A percentile compares a stretch with the other conserved stretches of the same genome.
phyloP scores from a whole-genome alignment of 2,113 vertebrate species.

The Pholis gunnellus region DNA sequence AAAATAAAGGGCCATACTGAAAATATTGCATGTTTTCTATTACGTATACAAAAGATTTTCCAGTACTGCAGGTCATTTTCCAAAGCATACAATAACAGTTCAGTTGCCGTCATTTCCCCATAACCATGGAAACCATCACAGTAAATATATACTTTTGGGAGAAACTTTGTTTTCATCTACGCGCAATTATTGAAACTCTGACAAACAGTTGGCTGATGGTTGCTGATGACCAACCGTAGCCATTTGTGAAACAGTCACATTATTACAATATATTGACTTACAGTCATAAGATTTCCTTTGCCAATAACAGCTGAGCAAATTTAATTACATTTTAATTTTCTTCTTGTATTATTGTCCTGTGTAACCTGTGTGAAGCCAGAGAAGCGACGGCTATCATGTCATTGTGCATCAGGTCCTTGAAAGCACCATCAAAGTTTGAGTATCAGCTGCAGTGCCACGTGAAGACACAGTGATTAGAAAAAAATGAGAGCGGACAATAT shows the following conservation, averaged over 20 bases:
- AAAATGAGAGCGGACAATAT: background rate
- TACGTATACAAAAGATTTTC: background rate
- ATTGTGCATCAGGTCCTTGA: background rate
- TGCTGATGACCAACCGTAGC: background rate
- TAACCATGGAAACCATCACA: background rate
- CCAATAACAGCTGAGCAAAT: background rate
- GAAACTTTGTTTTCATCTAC: background rate
- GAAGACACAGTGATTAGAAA: background rate
- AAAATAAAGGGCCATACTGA: too few species aligned
- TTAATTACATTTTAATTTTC: background rate
- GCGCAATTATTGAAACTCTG: background rate
- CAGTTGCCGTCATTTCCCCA: background rate
- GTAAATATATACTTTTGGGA: background rate
- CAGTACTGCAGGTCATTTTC: background rate
- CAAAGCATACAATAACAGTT: background rate
- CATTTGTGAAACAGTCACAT: constrained; percentile 2
- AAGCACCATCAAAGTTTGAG: constrained; percentile 8
- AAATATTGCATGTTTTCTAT: background rate
- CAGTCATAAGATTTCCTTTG: background rate
- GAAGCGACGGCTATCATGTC: background rate
- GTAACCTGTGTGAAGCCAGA: background rate
- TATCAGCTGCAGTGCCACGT: background rate
- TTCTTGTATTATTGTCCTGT: background rate
- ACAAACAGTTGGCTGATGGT: background rate
- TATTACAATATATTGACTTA: background rate